Conservation (phyloP, 37 sponge, comb jelly and placozoan genomes). For the Haliclona indistincta region DNA sequence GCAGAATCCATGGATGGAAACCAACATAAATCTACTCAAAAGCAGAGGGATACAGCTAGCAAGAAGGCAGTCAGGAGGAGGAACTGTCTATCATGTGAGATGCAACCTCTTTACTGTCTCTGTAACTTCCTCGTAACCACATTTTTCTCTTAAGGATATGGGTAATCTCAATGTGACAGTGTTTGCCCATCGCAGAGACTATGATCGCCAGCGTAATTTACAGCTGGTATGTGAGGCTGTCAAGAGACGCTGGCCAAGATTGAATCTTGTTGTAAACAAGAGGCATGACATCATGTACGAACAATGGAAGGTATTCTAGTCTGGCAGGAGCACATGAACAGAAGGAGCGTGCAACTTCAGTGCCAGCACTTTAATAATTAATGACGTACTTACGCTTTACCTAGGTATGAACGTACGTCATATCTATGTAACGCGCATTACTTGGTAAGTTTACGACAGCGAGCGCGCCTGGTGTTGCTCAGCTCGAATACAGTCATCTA, state of each 20-base stretch:
- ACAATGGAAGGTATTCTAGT: constrained; percentile 50
- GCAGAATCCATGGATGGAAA: constrained; percentile 90
- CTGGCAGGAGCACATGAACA: no score
- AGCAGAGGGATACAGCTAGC: constrained; percentile 47
- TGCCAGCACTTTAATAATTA: no score
- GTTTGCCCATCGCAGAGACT: constrained; percentile 50
- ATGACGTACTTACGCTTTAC: no score
- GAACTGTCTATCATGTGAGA: constrained; percentile 90
- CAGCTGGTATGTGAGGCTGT: constrained; percentile 45
- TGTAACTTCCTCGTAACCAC: background rate
- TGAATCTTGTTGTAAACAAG: constrained; percentile 46
- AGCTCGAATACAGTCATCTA: no score
- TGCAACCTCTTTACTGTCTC: background rate
- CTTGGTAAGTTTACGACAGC: no score
- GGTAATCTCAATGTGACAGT: constrained; percentile 82
- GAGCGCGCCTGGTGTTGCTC: no score
- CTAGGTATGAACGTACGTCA: no score
- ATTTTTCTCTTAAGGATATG: constrained; percentile 51
- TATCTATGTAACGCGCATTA: no score
- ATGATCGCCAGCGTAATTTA: constrained; percentile 66
- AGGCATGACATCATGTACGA: constrained; percentile 64
- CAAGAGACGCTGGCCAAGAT: constrained; percentile 43
- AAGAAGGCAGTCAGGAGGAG: constrained; percentile 83
- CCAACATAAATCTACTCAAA: constrained; percentile 47
- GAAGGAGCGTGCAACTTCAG: no score